Evolutionary conservation across 2,888 invertebrate genomes (phyloP), one percentile per base, ranked within the genome.

Genomic region (Thymelicus lineola): DNA sequence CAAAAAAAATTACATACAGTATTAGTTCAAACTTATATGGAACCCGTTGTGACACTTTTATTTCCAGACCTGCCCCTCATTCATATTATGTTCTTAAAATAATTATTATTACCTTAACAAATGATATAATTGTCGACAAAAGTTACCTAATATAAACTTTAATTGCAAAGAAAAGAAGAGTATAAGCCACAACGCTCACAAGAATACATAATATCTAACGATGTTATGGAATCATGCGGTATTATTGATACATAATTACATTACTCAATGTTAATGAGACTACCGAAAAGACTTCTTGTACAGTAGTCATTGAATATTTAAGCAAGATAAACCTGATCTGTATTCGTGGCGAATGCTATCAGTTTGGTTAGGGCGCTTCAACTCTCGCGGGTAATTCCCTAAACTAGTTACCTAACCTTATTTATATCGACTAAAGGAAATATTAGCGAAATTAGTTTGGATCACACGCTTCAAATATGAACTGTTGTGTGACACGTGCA

Each of bases 381-480:
- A 87, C 86, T 84, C 88, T 84, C 82, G 75, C 85, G 84, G 86
- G 87, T 86, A 84, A 89, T 89, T 89, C 88, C 86, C 87, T 91
- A 89, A 91, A 84, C 88, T 88, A 86, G 88, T 91, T 93, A 89
- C 85, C 87, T 86, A 87, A 90, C 89, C 87, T 80, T 89, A 86
- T 90, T 91, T 90, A 89, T 89, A 88, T 86, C 86, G 79, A 80
- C 78, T 80, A 88, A 88, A 84, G 85, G 85, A 87, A 89, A 88
- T 89, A 91, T 89, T 90, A 87, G 84, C 87, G 87, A 90, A 90
- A 91, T 90, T 90, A 90, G 86, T 83, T 70, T 58, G 59, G 42
- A 50, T 64, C 64, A 70, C 64, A 70, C 63, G 70, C 64, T 70
- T 42, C 57, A 59, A 64, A 57, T 53, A 46, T 66, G 7, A 65